These are phyloP conservation scores for Bacillus rossius DNA, from an alignment of 1,140 invertebrate genomes.

Conservation along the genomic window DNA sequence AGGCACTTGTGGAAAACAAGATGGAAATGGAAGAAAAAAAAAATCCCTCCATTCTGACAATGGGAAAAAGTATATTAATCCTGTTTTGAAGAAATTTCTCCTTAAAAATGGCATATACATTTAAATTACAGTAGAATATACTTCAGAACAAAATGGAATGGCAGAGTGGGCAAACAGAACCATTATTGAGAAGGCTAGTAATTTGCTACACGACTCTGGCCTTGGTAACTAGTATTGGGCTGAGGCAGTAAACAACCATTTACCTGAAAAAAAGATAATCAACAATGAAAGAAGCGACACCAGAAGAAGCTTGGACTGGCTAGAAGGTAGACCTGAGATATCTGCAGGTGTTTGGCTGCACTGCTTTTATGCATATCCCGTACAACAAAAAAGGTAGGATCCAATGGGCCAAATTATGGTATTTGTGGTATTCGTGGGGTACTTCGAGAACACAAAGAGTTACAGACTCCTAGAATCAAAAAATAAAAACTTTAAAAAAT, in stretches of 20 bases:
- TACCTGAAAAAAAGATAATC: neutral
- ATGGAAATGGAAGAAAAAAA: neutral
- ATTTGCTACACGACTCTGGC: conserved; percentile 6
- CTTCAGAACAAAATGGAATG: conserved; percentile 11
- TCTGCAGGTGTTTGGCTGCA: conserved; percentile 24
- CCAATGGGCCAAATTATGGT: conserved; percentile 12
- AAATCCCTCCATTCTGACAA: neutral
- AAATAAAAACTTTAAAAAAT: neutral
- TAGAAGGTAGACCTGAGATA: neutral
- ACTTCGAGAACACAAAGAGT: neutral
- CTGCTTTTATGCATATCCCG: conserved; percentile 27
- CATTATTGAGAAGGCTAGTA: conserved; percentile 4
- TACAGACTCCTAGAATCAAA: neutral
- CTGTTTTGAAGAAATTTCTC: neutral
- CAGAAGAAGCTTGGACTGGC: neutral
- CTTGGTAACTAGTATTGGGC: conserved; percentile 11
- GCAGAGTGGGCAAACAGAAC: conserved; percentile 16
- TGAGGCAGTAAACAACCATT: neutral
- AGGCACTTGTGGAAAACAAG: neutral
- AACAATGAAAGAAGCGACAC: neutral
- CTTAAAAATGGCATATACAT: neutral
- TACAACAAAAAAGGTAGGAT: conserved; percentile 22
- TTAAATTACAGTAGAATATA: too few relatives aligned
- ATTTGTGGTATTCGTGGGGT: neutral
- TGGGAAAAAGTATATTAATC: neutral